These are phyloP conservation scores for Ranitomeya imitator DNA, from an alignment of 2,113 vertebrate genomes.

Conservation along the genomic window DNA sequence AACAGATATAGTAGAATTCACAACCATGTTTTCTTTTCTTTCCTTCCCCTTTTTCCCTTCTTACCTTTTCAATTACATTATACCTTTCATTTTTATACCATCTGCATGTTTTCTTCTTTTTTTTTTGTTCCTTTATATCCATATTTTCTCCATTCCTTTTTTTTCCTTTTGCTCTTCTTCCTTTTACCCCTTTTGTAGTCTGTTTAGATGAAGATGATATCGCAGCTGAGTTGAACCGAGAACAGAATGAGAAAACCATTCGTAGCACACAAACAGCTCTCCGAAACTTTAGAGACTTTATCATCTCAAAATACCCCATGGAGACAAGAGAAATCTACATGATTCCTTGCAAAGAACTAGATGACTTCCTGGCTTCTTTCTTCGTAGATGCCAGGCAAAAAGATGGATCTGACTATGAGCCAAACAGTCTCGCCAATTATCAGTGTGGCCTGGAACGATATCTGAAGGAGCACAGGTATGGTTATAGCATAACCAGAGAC, in stretches of 20 bases:
- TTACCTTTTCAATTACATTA: conserved; percentile 61
- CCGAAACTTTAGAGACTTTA: conserved; percentile 84
- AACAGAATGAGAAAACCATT: conserved; percentile 87
- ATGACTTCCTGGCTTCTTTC: conserved; percentile 83
- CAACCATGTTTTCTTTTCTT: conserved; percentile 58
- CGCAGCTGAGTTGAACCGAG: conserved; percentile 78
- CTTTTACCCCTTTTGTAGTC: conserved; percentile 63
- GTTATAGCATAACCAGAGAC: conserved; percentile 83
- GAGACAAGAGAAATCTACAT: conserved; percentile 82
- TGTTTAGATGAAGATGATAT: conserved; percentile 80
- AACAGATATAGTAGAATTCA: conserved; percentile 60
- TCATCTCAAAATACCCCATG: conserved; percentile 82
- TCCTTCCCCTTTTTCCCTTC: conserved; percentile 64
- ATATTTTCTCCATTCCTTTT: conserved; percentile 63
- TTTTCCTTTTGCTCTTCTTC: conserved; percentile 44
- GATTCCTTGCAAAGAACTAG: conserved; percentile 82
- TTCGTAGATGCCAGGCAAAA: conserved; percentile 85
- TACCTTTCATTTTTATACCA: conserved; percentile 64
- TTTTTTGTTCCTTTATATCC: conserved; percentile 46
- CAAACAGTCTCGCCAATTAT: conserved; percentile 85
- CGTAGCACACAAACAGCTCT: conserved; percentile 83
- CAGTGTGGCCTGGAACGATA: conserved; percentile 84
- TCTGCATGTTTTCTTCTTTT: background rate
- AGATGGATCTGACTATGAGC: conserved; percentile 85
- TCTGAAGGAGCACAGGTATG: conserved; percentile 81